Base-by-base conservation (phyloP, 2,888 invertebrate genomes). In the Eurytoma adleriae region DNA sequence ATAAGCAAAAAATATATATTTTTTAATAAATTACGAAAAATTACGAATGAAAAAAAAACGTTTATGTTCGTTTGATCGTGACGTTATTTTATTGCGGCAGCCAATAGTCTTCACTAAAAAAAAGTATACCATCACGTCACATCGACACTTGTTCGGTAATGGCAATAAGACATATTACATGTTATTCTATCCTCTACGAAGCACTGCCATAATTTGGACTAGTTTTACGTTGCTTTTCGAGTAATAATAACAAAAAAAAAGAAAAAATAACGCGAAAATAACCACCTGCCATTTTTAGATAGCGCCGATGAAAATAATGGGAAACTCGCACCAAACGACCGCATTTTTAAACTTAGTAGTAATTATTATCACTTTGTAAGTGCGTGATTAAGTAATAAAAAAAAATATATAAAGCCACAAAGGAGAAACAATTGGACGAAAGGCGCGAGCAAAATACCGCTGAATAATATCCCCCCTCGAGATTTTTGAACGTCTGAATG, bases 181-280 rank as follows among this genome's bases (percentile, higher is more conserved):
- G 52, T 57, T 83, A 81, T 85, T 78, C 83, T 86, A 86, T 84
- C 84, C 84, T 87, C 86, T 87, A 88, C 88, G 78, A 88, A 87
- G 86, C 89, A 89, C 89, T 89, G 89, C 89, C 89, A 88, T 86
- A 81, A 87, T 87, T 88, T 86, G 84, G 86, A 85, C 77, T 85
- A 86, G 80, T 82, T 72, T 87, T 86, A 84, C 71, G 84, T 88
- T 89, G 83, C 84, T 87, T 89, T 87, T 68, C 54, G 61, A 77
- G 7, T 69, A 73, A 75, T 67, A 62, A 73, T n/a, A 56, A 61
- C 13, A 69, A 72, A 30, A 69, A 62, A 62, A 20, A 64, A 50
- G 62, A 73, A 13, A 10, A 20, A 40, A 7, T 12, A 59, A 59
- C 12, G 54, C 67, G 30, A 76, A 67, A 27, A 66, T 12, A 69